Evolutionary conservation across 2,888 invertebrate species (phyloP), one percentile per base, ranked within the genome.

Genomic region (Drosophila imparisetae): DNA sequence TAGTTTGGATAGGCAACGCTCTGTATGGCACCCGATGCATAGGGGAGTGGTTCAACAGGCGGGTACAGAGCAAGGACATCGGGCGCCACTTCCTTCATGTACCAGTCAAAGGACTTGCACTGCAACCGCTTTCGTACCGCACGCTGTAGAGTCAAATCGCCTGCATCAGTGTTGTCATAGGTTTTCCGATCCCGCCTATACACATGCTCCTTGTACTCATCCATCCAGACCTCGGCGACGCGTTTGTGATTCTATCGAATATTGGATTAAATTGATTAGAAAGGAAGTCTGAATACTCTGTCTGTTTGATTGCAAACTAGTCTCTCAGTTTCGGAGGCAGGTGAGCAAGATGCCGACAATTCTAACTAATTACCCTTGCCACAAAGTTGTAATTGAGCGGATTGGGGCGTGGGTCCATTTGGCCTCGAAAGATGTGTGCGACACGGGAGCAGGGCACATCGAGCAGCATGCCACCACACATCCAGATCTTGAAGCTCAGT

Each of bases 171-270:
- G 1, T 92, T 91, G 18, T 94, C 93, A 89, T 97, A 96, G 90
- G 96, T 96, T 0, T 63, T 40, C 0, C 98, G 96, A 36, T 96
- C 94, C 0, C 98, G 94, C 72, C 94, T 93, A 93, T 98, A 99
- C 62, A 99, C 92, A 91, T 95, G 96, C 81, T 98, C 94, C 2
- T 97, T 97, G 92, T 98, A 99, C 89, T 99, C 98, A 91, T 99
- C 99, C 98, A 99, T 98, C 99, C 99, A 99, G 3, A 99, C 98
- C 87, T 98, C 98, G 0, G 98, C 98, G 0, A 98, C 98, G 70
- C 98, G 95, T 48, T 96, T 95, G 93, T 98, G 98, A 93, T 98
- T 98, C 96, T 97, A 90, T 18, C 21, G n/a, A 48, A 88, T 7
- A 54, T 80, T 27, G 49, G 68, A 60, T 67, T 18, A 15, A 63